Evolutionary conservation across 2,888 invertebrate species (phyloP), one percentile per base, ranked within the genome.

Genomic region (Molorchus minor): DNA sequence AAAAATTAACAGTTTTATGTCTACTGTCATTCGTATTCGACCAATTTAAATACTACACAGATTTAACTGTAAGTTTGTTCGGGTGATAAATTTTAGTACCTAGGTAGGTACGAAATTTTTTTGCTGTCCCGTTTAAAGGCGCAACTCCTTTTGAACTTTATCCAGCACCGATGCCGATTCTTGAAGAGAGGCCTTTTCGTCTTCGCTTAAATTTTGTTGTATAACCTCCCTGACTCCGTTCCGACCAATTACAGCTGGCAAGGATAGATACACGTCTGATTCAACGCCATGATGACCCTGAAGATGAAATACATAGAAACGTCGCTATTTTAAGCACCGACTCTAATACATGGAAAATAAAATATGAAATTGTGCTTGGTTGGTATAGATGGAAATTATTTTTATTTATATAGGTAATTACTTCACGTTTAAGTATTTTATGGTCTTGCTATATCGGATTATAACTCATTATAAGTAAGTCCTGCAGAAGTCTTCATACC

Each of bases 261-360:
- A 80, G 0, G 95, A 95, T 47, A 96, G 83, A 80, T 91, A 96
- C 8, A 95, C 92, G 64, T 95, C 93, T 29, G 91, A 85, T 0
- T 87, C 82, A 66, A 96, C 90, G 15, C 89, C 92, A 75, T 94
- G 93, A 71, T 88, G 84, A 41, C 92, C 93, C 94, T 95, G 79
- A 15, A 80, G 64, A 65, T 54, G 33, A 63, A 67, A 58, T 33
- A n/a, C n/a, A 65, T 33, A 51, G 15, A 40, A 40, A 25, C 17
- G 13, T 15, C 29, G 25, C 29, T 13, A 44, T 44, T 44, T 29
- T 45, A 45, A 30, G 17, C 30, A 8, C 45, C 30, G 12, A 20
- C 43, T 21, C 15, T 21, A 12, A 43, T 4, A 13, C 43, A 43
- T 12, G 15, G 13, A 2, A 43, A 21, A 21, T 12, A 40, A 12